These are phyloP conservation scores for Chaetorhynchus papuensis DNA, from an alignment of 2,113 vertebrate species.

Conservation along the genomic window DNA sequence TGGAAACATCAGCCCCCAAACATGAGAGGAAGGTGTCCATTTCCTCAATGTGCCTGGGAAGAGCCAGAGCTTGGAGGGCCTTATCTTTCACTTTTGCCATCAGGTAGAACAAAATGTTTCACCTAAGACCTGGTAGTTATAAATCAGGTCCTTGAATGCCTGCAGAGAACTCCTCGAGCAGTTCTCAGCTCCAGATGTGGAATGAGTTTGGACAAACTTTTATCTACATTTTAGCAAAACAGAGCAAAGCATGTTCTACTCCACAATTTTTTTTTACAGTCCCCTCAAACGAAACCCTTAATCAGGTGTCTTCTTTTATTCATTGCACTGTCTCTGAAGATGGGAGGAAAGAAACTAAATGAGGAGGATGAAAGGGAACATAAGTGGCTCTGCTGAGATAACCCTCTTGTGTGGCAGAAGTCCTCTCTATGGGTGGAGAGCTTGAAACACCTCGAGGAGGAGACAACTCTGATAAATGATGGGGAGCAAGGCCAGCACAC, in stretches of 20 bases:
- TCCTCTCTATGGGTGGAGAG: not conserved
- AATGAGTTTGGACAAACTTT: not conserved
- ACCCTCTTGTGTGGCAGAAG: not conserved
- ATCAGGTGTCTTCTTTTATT: not conserved
- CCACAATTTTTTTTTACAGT: not conserved
- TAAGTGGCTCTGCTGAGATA: not conserved
- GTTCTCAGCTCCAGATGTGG: not conserved
- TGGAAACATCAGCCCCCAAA: not conserved
- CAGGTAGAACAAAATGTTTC: not conserved
- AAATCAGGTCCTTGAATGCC: not conserved
- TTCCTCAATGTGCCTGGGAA: not conserved
- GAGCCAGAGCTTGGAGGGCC: not conserved
- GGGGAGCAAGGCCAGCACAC: not conserved
- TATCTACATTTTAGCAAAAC: not conserved
- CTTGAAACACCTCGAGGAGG: not conserved
- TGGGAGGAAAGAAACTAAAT: not conserved
- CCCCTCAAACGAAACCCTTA: not conserved
- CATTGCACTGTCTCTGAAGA: fast-evolving
- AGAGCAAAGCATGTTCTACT: not conserved
- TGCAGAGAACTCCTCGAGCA: not conserved
- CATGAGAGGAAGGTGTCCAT: fast-evolving
- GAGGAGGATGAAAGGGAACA: not conserved
- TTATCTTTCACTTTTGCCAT: not conserved
- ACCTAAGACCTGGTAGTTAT: not conserved
- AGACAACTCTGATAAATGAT: not conserved